Percentiles rank a stretch among this genome's conserved stretches.
phyloP scores from a whole-genome alignment of 2,797 vertebrate genomes.

The Champsocephalus gunnari region DNA sequence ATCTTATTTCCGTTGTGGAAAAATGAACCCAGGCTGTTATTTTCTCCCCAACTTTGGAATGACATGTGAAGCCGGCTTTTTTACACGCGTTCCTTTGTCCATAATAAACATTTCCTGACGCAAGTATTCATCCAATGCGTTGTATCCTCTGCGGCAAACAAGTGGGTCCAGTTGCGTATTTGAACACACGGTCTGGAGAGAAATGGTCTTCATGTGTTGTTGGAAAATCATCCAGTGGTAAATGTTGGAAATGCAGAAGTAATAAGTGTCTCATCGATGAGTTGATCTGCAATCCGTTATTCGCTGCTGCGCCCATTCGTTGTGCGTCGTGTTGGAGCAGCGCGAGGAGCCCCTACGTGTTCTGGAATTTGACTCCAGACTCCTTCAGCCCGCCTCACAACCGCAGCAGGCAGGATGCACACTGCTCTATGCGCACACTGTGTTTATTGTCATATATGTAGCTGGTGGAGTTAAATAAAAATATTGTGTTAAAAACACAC shows the following conservation, averaged over 20 bases:
- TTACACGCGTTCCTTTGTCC: background rate
- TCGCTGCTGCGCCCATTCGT: slow-evolving; percentile 60
- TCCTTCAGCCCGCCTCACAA: slow-evolving; percentile 65
- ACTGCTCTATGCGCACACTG: background rate
- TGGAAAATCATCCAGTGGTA: background rate
- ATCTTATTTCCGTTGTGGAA: slow-evolving; percentile 80
- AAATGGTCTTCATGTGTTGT: slow-evolving; percentile 10
- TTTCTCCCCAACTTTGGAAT: background rate
- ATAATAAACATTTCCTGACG: slow-evolving; percentile 15
- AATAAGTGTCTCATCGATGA: slow-evolving; percentile 6
- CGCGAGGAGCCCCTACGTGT: slow-evolving; percentile 76
- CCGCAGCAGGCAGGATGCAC: slow-evolving; percentile 11
- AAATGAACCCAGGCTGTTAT: slow-evolving; percentile 52
- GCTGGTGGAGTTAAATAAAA: background rate
- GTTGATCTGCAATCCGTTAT: slow-evolving; percentile 56
- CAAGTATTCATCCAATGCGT: background rate
- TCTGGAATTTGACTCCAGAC: slow-evolving; percentile 82
- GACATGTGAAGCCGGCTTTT: slow-evolving; percentile 34
- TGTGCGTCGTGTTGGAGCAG: slow-evolving; percentile 56
- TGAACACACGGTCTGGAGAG: slow-evolving; percentile 8
- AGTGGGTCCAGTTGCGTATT: slow-evolving; percentile 35
- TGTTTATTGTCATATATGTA: background rate
- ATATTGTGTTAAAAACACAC: background rate
- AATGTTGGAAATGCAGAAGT: background rate
- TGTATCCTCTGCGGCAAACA: slow-evolving; percentile 34